A percentile compares a stretch with the other conserved stretches of the same genome.
These are phyloP conservation scores for Aepyceros melampus DNA, from an alignment of 2,113 vertebrate genomes.

Conservation along the genomic window DNA sequence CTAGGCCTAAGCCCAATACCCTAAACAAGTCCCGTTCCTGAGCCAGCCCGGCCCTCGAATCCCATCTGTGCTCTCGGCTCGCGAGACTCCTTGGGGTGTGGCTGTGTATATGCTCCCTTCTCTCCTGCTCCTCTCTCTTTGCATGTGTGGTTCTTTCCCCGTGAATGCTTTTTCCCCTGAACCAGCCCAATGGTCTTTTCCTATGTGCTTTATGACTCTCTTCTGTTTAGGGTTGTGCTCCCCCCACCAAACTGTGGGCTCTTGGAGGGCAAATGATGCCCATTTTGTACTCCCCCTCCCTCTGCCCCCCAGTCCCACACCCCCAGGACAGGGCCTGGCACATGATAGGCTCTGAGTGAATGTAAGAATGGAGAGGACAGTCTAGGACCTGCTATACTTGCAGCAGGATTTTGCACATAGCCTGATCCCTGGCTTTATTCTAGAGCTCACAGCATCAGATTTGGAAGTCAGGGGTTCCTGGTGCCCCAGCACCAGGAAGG, in stretches of 20 bases:
- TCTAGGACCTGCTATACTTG: background rate
- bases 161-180: background rate
- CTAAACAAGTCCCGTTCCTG: background rate
- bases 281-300: rapidly evolving
- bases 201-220: background rate
- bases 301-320: background rate
- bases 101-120: background rate
- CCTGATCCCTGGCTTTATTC: background rate
- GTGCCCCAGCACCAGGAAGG: background rate
- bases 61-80: background rate
- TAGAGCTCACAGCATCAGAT: background rate
- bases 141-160: background rate
- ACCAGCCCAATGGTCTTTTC: background rate
- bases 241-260: background rate
- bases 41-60: background rate
- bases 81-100: rapidly evolving
- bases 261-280: background rate
- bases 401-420: background rate
- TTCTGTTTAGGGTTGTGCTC: background rate
- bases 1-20: background rate
- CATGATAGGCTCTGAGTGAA: background rate
- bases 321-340: background rate
- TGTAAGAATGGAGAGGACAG: too few species aligned
- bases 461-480: background rate
- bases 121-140: background rate